Conservation (phyloP, 2,888 invertebrate species). For the Ophraella communa region DNA sequence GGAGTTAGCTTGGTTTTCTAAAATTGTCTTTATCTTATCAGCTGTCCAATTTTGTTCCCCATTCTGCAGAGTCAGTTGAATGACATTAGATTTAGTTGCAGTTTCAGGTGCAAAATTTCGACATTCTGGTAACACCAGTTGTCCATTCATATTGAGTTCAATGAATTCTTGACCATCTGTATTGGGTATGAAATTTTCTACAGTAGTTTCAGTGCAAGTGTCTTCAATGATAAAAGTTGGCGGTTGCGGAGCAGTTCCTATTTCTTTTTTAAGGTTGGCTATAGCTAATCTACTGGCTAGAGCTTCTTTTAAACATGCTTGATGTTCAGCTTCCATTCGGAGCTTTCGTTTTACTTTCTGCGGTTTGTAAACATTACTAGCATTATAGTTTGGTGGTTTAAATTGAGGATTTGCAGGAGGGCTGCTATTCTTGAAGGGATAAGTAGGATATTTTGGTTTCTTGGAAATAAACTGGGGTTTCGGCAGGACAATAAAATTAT, state of each 20-base stretch:
- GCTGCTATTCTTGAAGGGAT: conserved; percentile 37
- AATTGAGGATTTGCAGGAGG: conserved; percentile 36
- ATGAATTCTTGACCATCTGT: conserved; percentile 42
- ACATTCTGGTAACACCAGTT: background rate
- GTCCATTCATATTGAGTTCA: conserved; percentile 31
- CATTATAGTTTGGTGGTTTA: conserved; percentile 42
- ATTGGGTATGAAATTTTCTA: conserved; percentile 56
- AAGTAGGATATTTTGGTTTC: conserved; percentile 57
- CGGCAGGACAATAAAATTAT: conserved; percentile 52
- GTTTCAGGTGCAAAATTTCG: background rate
- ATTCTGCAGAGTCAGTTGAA: conserved; percentile 39
- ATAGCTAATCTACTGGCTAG: conserved; percentile 59
- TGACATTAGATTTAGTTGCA: conserved; percentile 31
- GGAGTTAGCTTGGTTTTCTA: conserved; percentile 56
- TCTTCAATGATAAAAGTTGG: conserved; percentile 57
- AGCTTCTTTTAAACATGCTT: conserved; percentile 58
- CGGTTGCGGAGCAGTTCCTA: conserved; percentile 54
- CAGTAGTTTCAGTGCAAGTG: conserved; percentile 56
- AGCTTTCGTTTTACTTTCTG: conserved; percentile 52
- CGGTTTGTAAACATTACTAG: conserved; percentile 44
- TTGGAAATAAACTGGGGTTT: conserved; percentile 56
- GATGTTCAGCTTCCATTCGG: conserved; percentile 53
- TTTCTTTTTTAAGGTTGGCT: conserved; percentile 59
- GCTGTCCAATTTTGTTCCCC: conserved; percentile 43
- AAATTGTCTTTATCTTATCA: conserved; percentile 53